A percentile compares a stretch with the other conserved stretches of the same genome.
These are phyloP conservation scores for Zosterops borbonicus DNA, from an alignment of 2,113 vertebrate species.

Conservation along the genomic window DNA sequence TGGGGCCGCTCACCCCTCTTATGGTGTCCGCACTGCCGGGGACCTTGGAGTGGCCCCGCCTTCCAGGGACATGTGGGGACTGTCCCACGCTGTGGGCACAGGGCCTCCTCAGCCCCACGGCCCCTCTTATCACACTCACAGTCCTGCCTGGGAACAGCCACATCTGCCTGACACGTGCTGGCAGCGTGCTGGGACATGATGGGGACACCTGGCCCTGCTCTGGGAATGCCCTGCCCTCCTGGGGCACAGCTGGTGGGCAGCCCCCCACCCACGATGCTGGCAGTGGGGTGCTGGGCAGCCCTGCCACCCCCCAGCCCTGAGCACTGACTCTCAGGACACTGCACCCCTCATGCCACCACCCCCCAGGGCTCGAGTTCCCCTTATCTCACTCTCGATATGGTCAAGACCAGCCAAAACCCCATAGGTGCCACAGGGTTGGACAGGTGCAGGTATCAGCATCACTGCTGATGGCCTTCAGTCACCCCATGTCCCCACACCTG, in stretches of 20 bases:
- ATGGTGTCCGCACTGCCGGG: not conserved
- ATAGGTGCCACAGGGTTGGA: accelerated
- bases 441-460: accelerated
- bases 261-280: accelerated
- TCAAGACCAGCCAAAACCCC: not conserved
- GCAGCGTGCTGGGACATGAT: accelerated
- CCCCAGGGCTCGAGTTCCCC: not conserved
- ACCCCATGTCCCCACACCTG: accelerated
- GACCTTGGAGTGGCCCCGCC: not conserved
- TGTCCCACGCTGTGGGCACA: not conserved
- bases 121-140: accelerated
- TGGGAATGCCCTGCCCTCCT: not conserved
- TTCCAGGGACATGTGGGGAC: not conserved
- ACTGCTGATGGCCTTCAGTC: accelerated
- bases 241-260: not conserved
- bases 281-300: not conserved
- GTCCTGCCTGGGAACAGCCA: accelerated
- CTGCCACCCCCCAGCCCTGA: not conserved
- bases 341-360: accelerated
- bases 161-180: accelerated
- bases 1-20: not conserved
- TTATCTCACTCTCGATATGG: not conserved
- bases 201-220: not conserved
- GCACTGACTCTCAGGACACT: accelerated
- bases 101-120: not conserved